A percentile compares a stretch with the other conserved stretches of the same genome.
Conservation (phyloP, 1,140 invertebrate species). For the Lasioglossum albipes region DNA sequence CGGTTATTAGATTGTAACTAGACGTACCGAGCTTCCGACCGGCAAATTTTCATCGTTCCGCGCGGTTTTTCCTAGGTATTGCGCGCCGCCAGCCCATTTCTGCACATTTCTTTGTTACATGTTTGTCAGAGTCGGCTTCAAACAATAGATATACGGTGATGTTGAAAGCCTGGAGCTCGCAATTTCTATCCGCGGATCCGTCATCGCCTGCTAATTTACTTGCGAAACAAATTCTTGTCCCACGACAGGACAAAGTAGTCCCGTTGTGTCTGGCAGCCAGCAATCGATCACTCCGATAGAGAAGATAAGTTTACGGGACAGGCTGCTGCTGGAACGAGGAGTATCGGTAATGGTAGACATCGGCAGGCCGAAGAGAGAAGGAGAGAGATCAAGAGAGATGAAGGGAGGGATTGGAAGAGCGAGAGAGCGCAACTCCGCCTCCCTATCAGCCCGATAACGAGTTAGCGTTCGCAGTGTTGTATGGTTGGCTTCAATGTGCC, state of each 20-base stretch:
- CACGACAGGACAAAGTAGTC: not conserved
- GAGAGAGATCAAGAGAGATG: not conserved
- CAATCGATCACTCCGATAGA: constrained; percentile 35
- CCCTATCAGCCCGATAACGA: constrained; percentile 76
- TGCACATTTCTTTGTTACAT: too few relatives aligned
- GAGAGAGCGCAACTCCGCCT: constrained; percentile 59
- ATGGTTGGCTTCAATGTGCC: constrained; percentile 75
- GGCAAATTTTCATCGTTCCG: not conserved
- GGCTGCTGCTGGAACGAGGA: constrained; percentile 11
- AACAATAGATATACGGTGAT: too few relatives aligned
- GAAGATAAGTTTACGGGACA: constrained; percentile 45
- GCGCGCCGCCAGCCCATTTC: too few relatives aligned
- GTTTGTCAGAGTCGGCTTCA: too few relatives aligned
- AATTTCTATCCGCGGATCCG: not conserved
- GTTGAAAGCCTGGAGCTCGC: too few relatives aligned
- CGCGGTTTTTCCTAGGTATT: too few relatives aligned
- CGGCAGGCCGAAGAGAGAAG: not conserved
- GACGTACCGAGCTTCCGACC: constrained; percentile 20
- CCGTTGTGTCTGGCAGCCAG: not conserved
- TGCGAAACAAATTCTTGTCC: not conserved
- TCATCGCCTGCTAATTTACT: not conserved
- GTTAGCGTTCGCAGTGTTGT: constrained; percentile 75
- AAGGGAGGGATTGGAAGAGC: not conserved
- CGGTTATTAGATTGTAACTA: constrained; percentile 37
- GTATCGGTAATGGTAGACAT: constrained; percentile 51